These are phyloP conservation scores for Meganola albula DNA, from an alignment of 2,888 invertebrate species.

Conservation along the genomic window DNA sequence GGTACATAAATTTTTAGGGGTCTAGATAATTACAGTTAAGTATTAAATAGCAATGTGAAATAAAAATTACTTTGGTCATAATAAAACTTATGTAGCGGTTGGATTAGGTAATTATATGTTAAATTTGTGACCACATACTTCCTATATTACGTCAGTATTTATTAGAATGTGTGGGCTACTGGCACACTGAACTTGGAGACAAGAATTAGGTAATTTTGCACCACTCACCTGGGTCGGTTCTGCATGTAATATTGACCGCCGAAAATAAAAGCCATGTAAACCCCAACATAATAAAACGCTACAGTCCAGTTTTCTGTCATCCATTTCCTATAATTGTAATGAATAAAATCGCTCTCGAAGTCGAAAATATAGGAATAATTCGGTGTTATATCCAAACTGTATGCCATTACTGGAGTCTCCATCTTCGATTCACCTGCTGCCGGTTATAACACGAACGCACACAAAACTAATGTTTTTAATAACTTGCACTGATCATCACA, in stretches of 20 bases:
- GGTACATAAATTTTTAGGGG: too few relatives aligned
- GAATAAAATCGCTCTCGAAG: slow-evolving; percentile 96
- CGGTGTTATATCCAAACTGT: slow-evolving; percentile 79
- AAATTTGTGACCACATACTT: too few relatives aligned
- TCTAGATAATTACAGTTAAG: too few relatives aligned
- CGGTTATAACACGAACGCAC: slow-evolving; percentile 37
- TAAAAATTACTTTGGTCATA: too few relatives aligned
- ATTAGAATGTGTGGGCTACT: slow-evolving; percentile 13
- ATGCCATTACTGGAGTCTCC: slow-evolving; percentile 68
- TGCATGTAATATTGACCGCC: slow-evolving; percentile 96
- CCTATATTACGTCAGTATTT: slow-evolving; percentile 13
- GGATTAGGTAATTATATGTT: too few relatives aligned
- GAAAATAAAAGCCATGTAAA: slow-evolving; percentile 96
- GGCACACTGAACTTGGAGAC: slow-evolving; percentile 18
- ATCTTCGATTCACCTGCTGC: slow-evolving; percentile 37
- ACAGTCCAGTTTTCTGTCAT: slow-evolving; percentile 98
- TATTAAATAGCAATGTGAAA: too few relatives aligned
- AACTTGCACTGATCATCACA: slow-evolving; percentile 65
- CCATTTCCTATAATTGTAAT: slow-evolving; percentile 92
- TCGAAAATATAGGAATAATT: slow-evolving; percentile 97
- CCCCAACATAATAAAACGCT: slow-evolving; percentile 91
- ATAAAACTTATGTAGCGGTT: too few relatives aligned
- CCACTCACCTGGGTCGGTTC: slow-evolving; percentile 85
- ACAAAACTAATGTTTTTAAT: slow-evolving; percentile 34
- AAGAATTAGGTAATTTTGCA: slow-evolving; percentile 11